These are phyloP conservation scores for Spongilla lacustris DNA, from an alignment of 37 sponge, comb jelly and placozoan genomes.

Conservation along the genomic window DNA sequence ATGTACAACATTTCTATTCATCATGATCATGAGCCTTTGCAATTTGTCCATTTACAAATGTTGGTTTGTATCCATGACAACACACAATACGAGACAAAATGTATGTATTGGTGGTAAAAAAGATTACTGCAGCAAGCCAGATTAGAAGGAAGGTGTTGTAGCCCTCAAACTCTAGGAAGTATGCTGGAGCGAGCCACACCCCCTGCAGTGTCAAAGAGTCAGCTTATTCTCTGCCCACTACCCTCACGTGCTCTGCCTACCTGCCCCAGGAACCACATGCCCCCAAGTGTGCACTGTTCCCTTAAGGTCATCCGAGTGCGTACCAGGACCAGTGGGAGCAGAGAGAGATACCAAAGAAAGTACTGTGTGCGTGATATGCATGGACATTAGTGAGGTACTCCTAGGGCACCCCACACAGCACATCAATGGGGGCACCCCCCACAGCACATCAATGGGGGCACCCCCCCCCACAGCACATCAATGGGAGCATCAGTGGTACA, in stretches of 20 bases:
- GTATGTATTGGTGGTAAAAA: constrained; percentile 71
- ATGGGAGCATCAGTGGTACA: background rate
- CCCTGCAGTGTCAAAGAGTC: constrained; percentile 56
- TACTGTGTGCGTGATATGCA: constrained; percentile 66
- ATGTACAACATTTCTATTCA: background rate
- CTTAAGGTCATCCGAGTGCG: constrained; percentile 35
- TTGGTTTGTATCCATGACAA: constrained; percentile 9
- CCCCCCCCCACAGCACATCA: no score
- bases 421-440: no score
- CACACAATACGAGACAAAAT: constrained; percentile 17
- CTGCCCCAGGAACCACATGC: constrained; percentile 87
- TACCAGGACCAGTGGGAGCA: constrained; percentile 87
- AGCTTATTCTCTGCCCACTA: background rate
- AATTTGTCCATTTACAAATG: constrained; percentile 5
- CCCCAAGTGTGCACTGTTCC: constrained; percentile 36
- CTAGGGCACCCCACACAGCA: no score
- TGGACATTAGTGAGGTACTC: background rate
- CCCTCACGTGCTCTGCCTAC: constrained; percentile 29
- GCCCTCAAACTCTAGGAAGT: constrained; percentile 92
- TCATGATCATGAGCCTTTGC: background rate
- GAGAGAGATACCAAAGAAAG: constrained; percentile 97
- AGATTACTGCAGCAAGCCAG: constrained; percentile 83
- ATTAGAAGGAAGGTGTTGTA: constrained; percentile 76
- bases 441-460: no score
- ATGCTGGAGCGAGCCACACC: constrained; percentile 92